phyloP scores from a whole-genome alignment of 2,797 vertebrate species.

The Pygocentrus nattereri region DNA sequence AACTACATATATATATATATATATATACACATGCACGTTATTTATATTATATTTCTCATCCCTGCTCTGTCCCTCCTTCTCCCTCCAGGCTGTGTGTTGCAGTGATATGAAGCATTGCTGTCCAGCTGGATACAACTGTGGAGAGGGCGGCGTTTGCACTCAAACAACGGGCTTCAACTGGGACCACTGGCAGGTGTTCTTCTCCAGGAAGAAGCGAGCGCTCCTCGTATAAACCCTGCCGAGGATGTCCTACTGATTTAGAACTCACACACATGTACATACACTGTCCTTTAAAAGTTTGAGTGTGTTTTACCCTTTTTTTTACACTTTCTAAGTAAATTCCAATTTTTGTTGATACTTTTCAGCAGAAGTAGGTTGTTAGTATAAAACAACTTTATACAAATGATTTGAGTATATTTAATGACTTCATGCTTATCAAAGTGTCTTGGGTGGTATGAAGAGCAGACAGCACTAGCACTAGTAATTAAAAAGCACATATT shows the following conservation, averaged over 20 bases:
- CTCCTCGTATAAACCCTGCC: conserved; percentile 55
- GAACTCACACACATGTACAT: not conserved
- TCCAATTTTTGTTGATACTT: not conserved
- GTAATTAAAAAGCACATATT: too few species aligned
- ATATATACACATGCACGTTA: too few species aligned
- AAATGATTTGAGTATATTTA: not conserved
- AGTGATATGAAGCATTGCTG: conserved; percentile 82
- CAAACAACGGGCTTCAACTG: conserved; percentile 46
- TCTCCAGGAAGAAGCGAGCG: conserved; percentile 66
- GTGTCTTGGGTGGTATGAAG: too few species aligned
- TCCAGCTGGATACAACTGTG: conserved; percentile 73
- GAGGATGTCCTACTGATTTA: not conserved
- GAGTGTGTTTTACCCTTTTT: not conserved
- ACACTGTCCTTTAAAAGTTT: not conserved
- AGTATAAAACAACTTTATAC: not conserved
- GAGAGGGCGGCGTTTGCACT: conserved; percentile 56
- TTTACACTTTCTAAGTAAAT: not conserved
- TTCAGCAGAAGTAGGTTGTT: too few species aligned
- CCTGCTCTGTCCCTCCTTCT: not conserved
- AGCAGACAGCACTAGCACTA: too few species aligned
- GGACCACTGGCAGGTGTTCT: conserved; percentile 64
- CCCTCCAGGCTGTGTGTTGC: conserved; percentile 85
- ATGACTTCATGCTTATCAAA: too few species aligned
- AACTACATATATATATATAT: too few species aligned
- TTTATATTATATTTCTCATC: too few species aligned